Evolutionary conservation across 1,140 invertebrate genomes (phyloP).

Genomic region (Meteorus sp.): DNA sequence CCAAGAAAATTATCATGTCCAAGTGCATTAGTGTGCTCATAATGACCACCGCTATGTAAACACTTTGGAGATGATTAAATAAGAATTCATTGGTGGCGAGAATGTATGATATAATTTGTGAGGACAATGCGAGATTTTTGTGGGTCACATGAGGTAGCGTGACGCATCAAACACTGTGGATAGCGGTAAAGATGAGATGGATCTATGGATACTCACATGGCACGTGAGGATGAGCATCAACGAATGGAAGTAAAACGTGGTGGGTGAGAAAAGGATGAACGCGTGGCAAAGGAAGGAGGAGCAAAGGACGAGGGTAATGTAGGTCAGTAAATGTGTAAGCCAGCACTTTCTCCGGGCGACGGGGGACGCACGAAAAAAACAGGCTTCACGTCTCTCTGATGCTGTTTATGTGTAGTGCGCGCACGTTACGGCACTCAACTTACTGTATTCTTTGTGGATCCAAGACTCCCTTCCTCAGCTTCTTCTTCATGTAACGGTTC

Average conservation of each 20-base stretch:
- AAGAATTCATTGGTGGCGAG: no score
- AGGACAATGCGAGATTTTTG: no score
- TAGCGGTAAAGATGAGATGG: conserved; percentile 20
- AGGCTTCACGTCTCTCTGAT: conserved; percentile 39
- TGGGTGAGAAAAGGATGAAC: conserved; percentile 2
- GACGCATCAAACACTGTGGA: conserved; percentile 13
- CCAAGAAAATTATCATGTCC: no score
- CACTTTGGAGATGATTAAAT: no score
- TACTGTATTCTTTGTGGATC: conserved; percentile 23
- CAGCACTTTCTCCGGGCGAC: conserved; percentile 56
- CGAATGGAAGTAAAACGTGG: neutral
- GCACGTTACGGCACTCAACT: conserved; percentile 4
- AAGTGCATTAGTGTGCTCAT: no score
- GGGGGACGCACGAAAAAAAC: conserved; percentile 37
- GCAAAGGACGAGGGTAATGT: conserved; percentile 50
- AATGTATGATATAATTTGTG: no score
- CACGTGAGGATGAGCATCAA: neutral
- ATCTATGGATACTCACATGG: no score
- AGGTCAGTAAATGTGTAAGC: conserved; percentile 57
- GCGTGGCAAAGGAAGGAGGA: conserved; percentile 27
- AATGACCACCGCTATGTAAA: no score
- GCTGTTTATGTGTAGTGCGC: conserved; percentile 29
- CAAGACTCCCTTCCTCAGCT: no score
- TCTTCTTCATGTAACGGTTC: conserved; percentile 12
- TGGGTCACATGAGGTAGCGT: no score